A percentile compares a stretch with the other conserved stretches of the same genome.
Evolutionary conservation across 2,888 invertebrate genomes (phyloP).

Genomic region (Lobophora halterata): DNA sequence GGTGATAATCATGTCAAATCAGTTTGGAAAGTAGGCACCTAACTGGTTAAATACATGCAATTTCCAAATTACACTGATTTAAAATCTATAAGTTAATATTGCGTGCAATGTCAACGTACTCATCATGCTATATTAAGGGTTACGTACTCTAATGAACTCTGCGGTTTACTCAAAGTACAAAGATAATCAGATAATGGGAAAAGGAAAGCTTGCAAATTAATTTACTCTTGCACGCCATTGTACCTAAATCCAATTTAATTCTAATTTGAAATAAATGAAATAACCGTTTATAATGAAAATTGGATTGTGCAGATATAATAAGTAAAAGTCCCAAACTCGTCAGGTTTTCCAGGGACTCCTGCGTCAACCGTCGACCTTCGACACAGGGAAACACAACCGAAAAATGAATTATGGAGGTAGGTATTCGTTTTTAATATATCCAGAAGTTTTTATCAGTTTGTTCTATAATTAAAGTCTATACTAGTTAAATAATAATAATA

Average conservation of each 20-base stretch:
- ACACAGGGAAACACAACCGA: slow-evolving; percentile 32
- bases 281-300: slow-evolving; percentile 33
- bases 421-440: no score
- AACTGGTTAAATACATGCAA: no score
- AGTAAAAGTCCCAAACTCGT: slow-evolving; percentile 40
- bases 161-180: slow-evolving; percentile 14
- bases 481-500: no score
- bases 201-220: slow-evolving; percentile 27
- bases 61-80: no score
- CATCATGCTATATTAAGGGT: no score
- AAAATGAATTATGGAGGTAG: slow-evolving; percentile 39
- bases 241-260: slow-evolving; percentile 29
- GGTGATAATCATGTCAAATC: no score
- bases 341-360: slow-evolving; percentile 44
- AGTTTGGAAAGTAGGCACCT: no score
- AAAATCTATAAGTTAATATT: no score
- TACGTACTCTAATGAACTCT: slow-evolving; percentile 1
- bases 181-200: slow-evolving; percentile 18
- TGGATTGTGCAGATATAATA: slow-evolving; percentile 39
- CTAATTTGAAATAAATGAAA: slow-evolving; percentile 30
- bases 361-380: slow-evolving; percentile 31
- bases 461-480: no score
- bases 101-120: no score
- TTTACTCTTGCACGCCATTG: slow-evolving; percentile 20
- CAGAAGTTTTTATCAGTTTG: no score